These are phyloP conservation scores for Nymphalis polychloros DNA, from an alignment of 2,888 invertebrate species.

Conservation along the genomic window DNA sequence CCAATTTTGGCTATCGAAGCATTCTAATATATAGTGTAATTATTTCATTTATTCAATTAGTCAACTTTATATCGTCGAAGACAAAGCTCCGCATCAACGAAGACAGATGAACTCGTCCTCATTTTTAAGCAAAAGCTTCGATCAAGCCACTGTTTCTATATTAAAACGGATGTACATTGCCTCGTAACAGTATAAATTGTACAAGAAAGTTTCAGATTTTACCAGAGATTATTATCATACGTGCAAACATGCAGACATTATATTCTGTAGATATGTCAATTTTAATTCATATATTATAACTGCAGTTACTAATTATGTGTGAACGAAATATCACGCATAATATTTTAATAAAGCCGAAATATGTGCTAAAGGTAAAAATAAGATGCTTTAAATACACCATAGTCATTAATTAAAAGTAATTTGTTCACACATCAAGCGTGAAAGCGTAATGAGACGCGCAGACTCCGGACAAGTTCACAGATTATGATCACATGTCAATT, in stretches of 20 bases:
- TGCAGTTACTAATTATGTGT: not conserved
- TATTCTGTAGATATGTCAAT: not conserved
- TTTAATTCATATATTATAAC: not conserved
- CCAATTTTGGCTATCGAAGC: too few species aligned
- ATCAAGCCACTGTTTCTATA: not conserved
- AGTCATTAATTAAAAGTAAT: conserved; percentile 31
- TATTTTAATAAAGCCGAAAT: too few species aligned
- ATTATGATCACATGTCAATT: conserved; percentile 37
- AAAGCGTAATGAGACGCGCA: conserved; percentile 22
- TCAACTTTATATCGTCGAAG: not conserved
- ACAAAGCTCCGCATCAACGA: not conserved
- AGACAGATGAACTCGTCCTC: not conserved
- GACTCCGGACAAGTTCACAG: conserved; percentile 8
- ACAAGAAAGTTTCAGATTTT: not conserved
- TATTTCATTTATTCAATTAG: too few species aligned
- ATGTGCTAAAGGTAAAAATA: not conserved
- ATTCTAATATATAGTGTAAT: too few species aligned
- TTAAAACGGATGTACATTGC: not conserved
- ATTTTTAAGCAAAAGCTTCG: conserved; percentile 1
- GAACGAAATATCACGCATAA: too few species aligned
- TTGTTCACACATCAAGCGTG: conserved; percentile 30
- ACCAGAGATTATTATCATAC: not conserved
- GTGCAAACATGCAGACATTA: too few species aligned
- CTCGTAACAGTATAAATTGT: not conserved
- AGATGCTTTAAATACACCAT: not conserved